Evolutionary conservation across 2,113 vertebrate genomes (phyloP).

Genomic region (Hemibagrus wyckioides): DNA sequence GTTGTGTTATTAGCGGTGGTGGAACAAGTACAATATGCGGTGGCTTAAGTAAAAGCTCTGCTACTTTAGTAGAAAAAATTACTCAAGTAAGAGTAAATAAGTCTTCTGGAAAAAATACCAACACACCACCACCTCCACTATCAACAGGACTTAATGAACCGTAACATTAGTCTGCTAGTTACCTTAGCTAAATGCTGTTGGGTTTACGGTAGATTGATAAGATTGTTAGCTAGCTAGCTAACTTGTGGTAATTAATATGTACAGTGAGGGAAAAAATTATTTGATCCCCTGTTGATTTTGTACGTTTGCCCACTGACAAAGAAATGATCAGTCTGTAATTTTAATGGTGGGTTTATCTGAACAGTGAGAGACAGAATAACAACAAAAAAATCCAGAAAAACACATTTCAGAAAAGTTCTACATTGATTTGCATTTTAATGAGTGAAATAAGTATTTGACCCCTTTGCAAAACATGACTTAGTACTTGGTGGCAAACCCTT

Average conservation of each 20-base stretch:
- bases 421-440: too few species aligned
- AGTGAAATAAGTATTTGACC: too few species aligned
- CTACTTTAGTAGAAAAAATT: neutral
- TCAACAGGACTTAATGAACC: neutral
- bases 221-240: neutral
- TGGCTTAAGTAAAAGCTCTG: neutral
- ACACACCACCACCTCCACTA: neutral
- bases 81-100: neutral
- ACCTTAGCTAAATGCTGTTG: neutral
- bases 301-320: too few species aligned
- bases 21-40: neutral
- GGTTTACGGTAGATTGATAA: neutral
- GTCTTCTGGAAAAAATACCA: neutral
- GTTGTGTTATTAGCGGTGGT: neutral
- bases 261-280: neutral
- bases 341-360: too few species aligned
- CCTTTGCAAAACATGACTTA: too few species aligned
- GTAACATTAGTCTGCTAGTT: neutral
- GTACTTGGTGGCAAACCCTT: too few species aligned
- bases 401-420: too few species aligned
- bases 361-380: too few species aligned
- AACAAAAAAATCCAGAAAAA: too few species aligned
- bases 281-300: too few species aligned
- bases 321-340: too few species aligned
- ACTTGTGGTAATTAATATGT: neutral